A percentile compares a stretch with the other conserved stretches of the same genome.
These are phyloP conservation scores for Gallinago nigripennis DNA, from an alignment of 2,797 vertebrate genomes.

Conservation along the genomic window DNA sequence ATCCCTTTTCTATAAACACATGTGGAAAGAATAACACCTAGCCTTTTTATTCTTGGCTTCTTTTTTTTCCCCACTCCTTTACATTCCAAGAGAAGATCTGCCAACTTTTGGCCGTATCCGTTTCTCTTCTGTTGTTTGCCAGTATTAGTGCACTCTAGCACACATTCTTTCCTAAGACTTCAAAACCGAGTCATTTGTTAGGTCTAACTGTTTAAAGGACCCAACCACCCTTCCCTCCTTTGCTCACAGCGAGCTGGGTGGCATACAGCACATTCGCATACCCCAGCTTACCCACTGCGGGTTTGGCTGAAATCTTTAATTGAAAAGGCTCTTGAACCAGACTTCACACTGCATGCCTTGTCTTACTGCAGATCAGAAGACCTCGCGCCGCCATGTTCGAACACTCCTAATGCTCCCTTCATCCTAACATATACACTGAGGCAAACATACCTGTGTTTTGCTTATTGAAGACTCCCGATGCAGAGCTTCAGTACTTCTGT, in stretches of 20 bases:
- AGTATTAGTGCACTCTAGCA: slow-evolving; percentile 13
- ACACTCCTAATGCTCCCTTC: background rate
- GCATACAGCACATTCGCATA: background rate
- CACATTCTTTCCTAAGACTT: slow-evolving; percentile 54
- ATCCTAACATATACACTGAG: background rate
- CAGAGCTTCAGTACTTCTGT: background rate
- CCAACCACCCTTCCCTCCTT: background rate
- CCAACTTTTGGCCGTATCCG: background rate
- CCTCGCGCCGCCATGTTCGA: background rate
- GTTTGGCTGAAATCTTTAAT: background rate
- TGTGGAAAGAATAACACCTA: slow-evolving; percentile 68
- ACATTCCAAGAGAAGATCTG: slow-evolving; percentile 53
- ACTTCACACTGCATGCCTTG: background rate
- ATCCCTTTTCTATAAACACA: slow-evolving; percentile 57
- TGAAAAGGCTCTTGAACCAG: background rate
- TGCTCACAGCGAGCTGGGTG: slow-evolving; percentile 32
- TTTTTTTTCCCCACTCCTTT: background rate
- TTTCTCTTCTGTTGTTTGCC: slow-evolving; percentile 49
- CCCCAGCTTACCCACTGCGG: fast-evolving
- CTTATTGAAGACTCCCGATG: background rate
- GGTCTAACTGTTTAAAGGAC: slow-evolving; percentile 23
- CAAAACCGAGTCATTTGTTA: slow-evolving; percentile 17
- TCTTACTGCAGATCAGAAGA: background rate
- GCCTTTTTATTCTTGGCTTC: slow-evolving; percentile 23
- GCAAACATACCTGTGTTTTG: background rate